A percentile compares a stretch with the other conserved stretches of the same genome.
These are phyloP conservation scores for Gastrophryne carolinensis DNA, from an alignment of 2,797 vertebrate genomes.

Conservation along the genomic window DNA sequence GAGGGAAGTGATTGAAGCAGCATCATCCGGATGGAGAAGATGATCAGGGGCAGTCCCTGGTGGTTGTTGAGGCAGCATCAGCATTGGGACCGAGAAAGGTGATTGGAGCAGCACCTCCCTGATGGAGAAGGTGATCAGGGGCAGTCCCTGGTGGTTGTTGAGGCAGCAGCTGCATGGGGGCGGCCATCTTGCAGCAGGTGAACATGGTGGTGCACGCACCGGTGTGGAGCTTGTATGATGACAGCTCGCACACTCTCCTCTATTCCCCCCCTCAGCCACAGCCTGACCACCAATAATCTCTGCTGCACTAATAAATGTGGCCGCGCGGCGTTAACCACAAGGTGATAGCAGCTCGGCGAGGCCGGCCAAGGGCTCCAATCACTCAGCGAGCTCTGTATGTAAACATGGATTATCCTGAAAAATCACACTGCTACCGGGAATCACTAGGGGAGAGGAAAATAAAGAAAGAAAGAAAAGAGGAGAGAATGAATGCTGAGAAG, in stretches of 20 bases:
- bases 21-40: no score
- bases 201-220: not conserved
- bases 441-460: not conserved
- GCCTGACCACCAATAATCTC: not conserved
- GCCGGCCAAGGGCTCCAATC: not conserved
- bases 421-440: not conserved
- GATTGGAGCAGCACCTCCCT: no score
- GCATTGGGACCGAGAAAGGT: no score
- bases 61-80: no score
- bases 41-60: no score
- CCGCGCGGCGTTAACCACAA: not conserved
- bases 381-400: not conserved
- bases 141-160: no score
- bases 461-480: not conserved
- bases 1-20: no score
- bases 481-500: not conserved
- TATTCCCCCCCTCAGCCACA: not conserved
- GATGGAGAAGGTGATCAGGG: no score
- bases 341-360: not conserved
- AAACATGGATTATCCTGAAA: not conserved
- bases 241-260: not conserved
- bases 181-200: not conserved
- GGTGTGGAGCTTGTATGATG: not conserved
- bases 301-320: not conserved
- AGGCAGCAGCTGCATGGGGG: not conserved